A percentile compares a stretch with the other conserved stretches of the same genome.
These are phyloP conservation scores for Cydia amplana DNA, from an alignment of 1,140 invertebrate species.

Conservation along the genomic window DNA sequence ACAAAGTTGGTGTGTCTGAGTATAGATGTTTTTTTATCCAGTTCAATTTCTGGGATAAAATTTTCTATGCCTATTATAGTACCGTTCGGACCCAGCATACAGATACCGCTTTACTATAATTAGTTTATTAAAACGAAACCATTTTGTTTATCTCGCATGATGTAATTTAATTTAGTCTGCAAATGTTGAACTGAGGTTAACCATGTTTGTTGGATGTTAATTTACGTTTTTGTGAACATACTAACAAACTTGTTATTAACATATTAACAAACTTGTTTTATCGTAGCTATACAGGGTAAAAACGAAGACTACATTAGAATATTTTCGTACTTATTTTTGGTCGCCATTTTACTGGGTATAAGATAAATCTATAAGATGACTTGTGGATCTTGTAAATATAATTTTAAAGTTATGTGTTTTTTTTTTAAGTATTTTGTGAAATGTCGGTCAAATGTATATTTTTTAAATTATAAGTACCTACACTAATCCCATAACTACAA, in stretches of 20 bases:
- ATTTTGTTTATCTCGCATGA: conserved; percentile 18
- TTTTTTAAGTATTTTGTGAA: no score
- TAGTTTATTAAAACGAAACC: conserved; percentile 3
- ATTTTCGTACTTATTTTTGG: no score
- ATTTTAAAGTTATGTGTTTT: no score
- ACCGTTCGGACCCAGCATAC: not conserved
- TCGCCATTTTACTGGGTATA: no score
- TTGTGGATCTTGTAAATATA: no score
- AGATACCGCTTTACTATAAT: not conserved
- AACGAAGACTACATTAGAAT: not conserved
- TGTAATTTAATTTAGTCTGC: conserved; percentile 14
- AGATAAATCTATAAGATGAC: no score
- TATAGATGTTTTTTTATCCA: no score
- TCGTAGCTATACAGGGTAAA: not conserved
- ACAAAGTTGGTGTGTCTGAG: no score
- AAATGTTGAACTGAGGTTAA: conserved; percentile 7
- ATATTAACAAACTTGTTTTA: conserved; percentile 2
- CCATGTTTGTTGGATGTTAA: conserved; percentile 13
- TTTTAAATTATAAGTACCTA: no score
- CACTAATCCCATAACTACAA: no score
- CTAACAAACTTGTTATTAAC: not conserved
- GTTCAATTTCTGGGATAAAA: not conserved
- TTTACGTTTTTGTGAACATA: not conserved
- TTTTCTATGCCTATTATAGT: no score
- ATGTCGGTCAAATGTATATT: no score